Evolutionary conservation across 2,113 vertebrate species (phyloP), one percentile per base, ranked within the genome.

Genomic region (Larimichthys polyactis): DNA sequence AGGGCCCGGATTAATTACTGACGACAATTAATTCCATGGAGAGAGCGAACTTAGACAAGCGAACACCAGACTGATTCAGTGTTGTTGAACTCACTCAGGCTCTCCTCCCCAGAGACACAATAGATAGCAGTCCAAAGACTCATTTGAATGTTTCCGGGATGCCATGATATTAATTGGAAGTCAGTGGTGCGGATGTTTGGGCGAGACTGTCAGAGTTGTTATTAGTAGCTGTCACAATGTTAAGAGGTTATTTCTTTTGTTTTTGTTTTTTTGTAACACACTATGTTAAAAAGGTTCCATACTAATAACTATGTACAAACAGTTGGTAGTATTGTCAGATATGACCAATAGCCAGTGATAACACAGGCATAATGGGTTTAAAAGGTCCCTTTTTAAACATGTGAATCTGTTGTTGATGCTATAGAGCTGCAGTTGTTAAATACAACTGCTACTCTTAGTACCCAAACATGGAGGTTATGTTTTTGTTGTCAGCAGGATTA

Each of bases 1-100:
- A 77, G 65, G 52, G 85, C 81, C 68, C 16, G 52, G 67, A 87
- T 90, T 94, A 92, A 94, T 93, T 91, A 92, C 77, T 20, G 71
- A 73, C 43, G 12, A 80, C 78, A 85, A 71, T 80, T 85, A 83
- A 89, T 84, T 87, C 75, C 69, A 44, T 9, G 44, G 70, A 87
- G 87, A 82, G 82, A 81, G 59, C 4, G 1, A 82, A 77, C 32
- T 29, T 69, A 81, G 82, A 87, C 71, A 82, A 87, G 88, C 60
- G 20, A 89, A 72, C 75, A 11, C 6, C 58, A 75, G 64, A 55
- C 44, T 79, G 70, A 81, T 24, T 78, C 79, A 65, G 70, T 75
- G 66, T 51, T 65, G 83, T 43, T 80, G 64, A 77, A 58, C 71
- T 82, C 81, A 46, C 24, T 65, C 66, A 57, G 40, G 24, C 71